Percentiles rank a stretch among this genome's conserved stretches.
phyloP scores from a whole-genome alignment of 2,797 vertebrate species.

The Momotus momota region DNA sequence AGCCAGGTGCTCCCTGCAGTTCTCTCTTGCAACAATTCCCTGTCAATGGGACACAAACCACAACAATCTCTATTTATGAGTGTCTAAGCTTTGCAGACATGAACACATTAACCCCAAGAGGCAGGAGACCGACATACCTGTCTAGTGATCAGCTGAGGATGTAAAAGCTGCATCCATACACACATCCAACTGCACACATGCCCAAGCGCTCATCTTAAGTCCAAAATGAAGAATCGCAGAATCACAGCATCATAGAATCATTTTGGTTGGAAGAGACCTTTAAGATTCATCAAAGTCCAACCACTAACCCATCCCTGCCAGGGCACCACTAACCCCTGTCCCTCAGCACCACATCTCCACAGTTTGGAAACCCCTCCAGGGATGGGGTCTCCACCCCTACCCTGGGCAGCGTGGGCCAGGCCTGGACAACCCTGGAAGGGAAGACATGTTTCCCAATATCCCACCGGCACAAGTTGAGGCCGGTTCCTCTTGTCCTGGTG shows the following conservation, averaged over 20 bases:
- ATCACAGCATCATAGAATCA: not conserved
- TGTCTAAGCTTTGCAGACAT: not conserved
- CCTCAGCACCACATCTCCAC: not conserved
- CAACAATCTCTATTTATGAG: not conserved
- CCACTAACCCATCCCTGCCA: not conserved
- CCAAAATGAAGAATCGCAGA: not conserved
- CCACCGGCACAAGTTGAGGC: not conserved
- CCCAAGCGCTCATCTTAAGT: not conserved
- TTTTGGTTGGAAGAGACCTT: not conserved
- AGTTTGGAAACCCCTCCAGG: not conserved
- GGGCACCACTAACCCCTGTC: not conserved
- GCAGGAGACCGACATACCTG: accelerated
- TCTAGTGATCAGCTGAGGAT: not conserved
- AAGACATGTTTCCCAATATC: not conserved
- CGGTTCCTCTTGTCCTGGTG: no score
- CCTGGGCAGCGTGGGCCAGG: not conserved
- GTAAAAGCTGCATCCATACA: not conserved
- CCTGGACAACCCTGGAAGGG: not conserved
- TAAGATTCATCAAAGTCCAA: not conserved
- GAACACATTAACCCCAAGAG: not conserved
- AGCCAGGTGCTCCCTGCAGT: not conserved
- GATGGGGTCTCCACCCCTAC: not conserved
- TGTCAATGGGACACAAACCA: not conserved
- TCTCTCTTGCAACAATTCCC: not conserved
- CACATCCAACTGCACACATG: accelerated